Base-by-base conservation (phyloP, 2,888 invertebrate species). In the Neuroscelio doddi region DNA sequence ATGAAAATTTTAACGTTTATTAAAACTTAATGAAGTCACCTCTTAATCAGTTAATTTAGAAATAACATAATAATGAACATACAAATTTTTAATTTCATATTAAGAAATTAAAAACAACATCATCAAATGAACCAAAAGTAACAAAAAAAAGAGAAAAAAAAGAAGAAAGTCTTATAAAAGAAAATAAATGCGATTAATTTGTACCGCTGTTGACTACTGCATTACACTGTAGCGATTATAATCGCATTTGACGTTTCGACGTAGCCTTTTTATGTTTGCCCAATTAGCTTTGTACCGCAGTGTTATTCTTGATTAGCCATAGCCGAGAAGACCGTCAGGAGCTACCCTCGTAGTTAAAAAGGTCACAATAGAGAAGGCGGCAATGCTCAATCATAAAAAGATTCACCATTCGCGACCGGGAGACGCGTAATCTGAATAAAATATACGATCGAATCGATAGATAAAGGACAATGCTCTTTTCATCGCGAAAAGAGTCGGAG, bases 391-490 rank as follows among this genome's bases (percentile, higher is more conserved):
- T 82, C 82, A 82, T 82, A 82, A 81, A 83, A 78, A 80, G 79
- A 80, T 79, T 77, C 80, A 70, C 76, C 76, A 75, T 76, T 79
- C 74, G 73, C 75, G 73, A 68, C 67, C 68, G 70, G 64, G 73
- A 68, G 70, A 71, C 74, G 74, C 72, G 78, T 75, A 81, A 83
- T 82, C 80, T 81, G 81, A 83, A 84, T 83, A 82, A 84, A 83
- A 81, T 82, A 82, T 81, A 80, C 82, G 82, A 83, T 83, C 78
- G 80, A 80, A 81, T 82, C 82, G 79, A 82, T 83, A 83, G 83
- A 84, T 84, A 84, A 83, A 79, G 83, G 79, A 84, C 83, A 83
- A 83, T 83, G 83, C 81, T 81, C 81, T 82, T 83, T 83, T 83
- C 78, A 83, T 69, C 74, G 76, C 69, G 74, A 70, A 71, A 67